A percentile compares a stretch with the other conserved stretches of the same genome.
phyloP scores from a whole-genome alignment of 2,797 vertebrate species.

The Pelochelys cantorii region DNA sequence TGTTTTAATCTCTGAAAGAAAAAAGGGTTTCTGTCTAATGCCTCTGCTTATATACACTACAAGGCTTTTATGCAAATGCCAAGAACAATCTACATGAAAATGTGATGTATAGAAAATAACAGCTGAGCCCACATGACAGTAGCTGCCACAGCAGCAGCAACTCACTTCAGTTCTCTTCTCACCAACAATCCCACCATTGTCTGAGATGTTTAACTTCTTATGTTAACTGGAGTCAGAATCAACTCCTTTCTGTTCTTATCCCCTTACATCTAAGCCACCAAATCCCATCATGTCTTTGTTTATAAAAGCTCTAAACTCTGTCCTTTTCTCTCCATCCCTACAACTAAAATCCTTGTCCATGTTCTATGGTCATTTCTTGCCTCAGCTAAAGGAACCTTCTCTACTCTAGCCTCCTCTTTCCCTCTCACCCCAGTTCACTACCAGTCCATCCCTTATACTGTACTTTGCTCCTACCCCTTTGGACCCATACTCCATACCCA shows the following conservation, averaged over 20 bases:
- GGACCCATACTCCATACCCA: too few relatives aligned
- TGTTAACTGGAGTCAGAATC: not conserved
- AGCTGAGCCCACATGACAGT: slow-evolving; percentile 48
- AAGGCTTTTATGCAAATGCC: slow-evolving; percentile 60
- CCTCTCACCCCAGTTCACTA: not conserved
- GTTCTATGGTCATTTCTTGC: not conserved
- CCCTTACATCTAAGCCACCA: not conserved
- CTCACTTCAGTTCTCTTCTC: slow-evolving; percentile 22
- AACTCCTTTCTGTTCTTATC: slow-evolving; percentile 9
- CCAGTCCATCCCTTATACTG: not conserved
- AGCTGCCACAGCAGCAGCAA: slow-evolving; percentile 38
- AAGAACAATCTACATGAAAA: slow-evolving; percentile 40
- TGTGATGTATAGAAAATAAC: slow-evolving; percentile 31
- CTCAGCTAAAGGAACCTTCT: not conserved
- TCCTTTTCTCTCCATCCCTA: not conserved
- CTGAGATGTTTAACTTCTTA: not conserved
- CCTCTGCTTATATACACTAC: slow-evolving; percentile 40
- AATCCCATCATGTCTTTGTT: slow-evolving; percentile 5
- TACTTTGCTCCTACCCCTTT: not conserved
- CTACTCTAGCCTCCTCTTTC: not conserved
- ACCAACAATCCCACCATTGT: not conserved
- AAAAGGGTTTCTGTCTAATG: slow-evolving; percentile 18
- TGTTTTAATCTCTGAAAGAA: slow-evolving; percentile 22
- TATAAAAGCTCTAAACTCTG: not conserved
- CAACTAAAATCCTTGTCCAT: not conserved